Conservation (phyloP, 2,797 vertebrate species). For the Mormyrus proboscirostris region DNA sequence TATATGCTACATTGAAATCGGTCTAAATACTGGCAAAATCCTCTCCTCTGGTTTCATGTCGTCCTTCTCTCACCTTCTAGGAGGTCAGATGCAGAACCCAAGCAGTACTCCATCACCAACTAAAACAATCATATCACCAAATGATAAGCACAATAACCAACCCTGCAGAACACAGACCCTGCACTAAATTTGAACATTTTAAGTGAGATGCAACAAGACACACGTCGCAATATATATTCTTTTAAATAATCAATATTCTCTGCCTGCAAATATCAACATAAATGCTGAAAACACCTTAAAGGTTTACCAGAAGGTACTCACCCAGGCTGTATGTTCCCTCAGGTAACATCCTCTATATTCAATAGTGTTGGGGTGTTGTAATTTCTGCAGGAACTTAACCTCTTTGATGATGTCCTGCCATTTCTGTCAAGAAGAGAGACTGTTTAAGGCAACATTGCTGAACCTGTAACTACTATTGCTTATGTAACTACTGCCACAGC, state of each 20-base stretch:
- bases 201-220: neutral
- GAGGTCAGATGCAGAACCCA: conserved; percentile 88
- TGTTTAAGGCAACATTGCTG: neutral
- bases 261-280: neutral
- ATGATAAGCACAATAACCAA: conserved; percentile 23
- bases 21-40: neutral
- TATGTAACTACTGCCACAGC: neutral
- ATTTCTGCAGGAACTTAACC: conserved; percentile 86
- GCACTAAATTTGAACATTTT: neutral
- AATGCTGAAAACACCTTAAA: neutral
- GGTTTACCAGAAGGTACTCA: conserved; percentile 48
- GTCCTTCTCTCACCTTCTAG: conserved; percentile 74
- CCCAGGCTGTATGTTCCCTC: conserved; percentile 90
- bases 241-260: neutral
- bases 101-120: conserved; percentile 94
- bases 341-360: conserved; percentile 90
- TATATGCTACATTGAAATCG: neutral
- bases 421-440: conserved; percentile 61
- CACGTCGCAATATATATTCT: neutral
- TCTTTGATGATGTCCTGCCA: conserved; percentile 96
- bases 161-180: neutral
- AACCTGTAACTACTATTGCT: neutral
- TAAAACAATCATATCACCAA: conserved; percentile 37
- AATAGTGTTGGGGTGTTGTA: conserved; percentile 87
- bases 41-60: neutral